A percentile compares a stretch with the other conserved stretches of the same genome.
phyloP scores from a whole-genome alignment of 2,888 invertebrate genomes.

The Stenodema calcarata region DNA sequence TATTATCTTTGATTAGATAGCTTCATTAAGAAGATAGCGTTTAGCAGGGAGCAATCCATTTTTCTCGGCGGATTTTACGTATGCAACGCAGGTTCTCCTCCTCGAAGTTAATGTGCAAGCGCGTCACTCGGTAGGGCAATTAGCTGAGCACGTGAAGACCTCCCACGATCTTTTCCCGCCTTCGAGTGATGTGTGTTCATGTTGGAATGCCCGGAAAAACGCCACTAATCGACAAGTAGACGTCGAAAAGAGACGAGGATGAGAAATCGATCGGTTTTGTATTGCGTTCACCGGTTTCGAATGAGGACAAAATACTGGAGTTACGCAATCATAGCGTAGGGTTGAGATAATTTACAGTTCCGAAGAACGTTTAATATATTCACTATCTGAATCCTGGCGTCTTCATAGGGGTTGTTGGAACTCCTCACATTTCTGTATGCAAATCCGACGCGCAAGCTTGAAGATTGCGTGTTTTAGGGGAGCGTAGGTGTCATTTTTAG shows the following conservation, averaged over 20 bases:
- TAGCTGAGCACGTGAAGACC: not conserved
- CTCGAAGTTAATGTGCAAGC: not conserved
- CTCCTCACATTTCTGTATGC: not conserved
- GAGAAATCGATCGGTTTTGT: not conserved
- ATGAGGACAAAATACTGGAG: not conserved
- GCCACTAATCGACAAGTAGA: not conserved
- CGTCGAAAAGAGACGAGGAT: not conserved
- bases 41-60: too few relatives aligned
- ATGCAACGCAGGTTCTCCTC: not conserved
- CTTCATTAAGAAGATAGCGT: too few relatives aligned
- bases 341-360: not conserved
- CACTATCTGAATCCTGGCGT: not conserved
- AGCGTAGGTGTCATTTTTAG: not conserved
- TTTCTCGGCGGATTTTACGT: not conserved
- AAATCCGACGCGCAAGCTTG: not conserved
- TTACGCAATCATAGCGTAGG: not conserved
- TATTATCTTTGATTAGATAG: too few relatives aligned
- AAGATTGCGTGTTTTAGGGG: not conserved
- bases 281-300: not conserved
- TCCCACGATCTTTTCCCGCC: not conserved
- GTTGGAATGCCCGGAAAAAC: not conserved
- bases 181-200: not conserved
- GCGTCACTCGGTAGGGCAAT: not conserved
- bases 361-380: not conserved
- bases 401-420: not conserved